Evolutionary conservation across 2,113 vertebrate species (phyloP).

Genomic region (Cervus canadensis): DNA sequence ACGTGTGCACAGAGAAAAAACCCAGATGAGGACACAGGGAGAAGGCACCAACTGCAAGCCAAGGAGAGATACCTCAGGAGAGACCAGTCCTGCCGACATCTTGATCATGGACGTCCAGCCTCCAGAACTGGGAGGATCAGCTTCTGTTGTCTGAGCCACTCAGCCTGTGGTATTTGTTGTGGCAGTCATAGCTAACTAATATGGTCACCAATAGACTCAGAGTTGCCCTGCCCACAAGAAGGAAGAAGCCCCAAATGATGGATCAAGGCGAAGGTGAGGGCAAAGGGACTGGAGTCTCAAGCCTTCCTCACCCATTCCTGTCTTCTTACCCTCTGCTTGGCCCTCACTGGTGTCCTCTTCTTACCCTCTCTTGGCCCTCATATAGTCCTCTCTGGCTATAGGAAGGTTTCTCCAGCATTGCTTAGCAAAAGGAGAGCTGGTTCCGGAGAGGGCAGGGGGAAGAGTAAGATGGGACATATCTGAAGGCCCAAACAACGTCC

Average conservation of each 20-base stretch:
- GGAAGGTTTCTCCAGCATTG: background rate
- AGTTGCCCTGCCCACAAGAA: background rate
- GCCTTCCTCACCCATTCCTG: background rate
- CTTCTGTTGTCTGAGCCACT: background rate
- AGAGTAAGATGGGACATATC: background rate
- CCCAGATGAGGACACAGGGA: background rate
- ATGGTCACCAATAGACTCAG: background rate
- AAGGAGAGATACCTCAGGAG: background rate
- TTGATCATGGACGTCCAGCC: background rate
- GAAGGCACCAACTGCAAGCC: rapidly evolving
- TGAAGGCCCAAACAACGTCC: background rate
- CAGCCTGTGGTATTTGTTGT: background rate
- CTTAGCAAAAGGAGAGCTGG: background rate
- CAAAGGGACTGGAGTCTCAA: background rate
- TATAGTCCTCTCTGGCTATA: background rate
- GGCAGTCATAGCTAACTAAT: background rate
- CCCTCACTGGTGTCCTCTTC: background rate
- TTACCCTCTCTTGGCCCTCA: too few species aligned
- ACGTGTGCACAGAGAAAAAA: background rate
- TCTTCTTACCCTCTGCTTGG: background rate
- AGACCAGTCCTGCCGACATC: background rate
- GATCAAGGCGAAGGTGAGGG: too few species aligned
- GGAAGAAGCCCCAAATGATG: background rate
- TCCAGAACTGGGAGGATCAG: background rate
- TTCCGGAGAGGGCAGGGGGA: background rate